Evolutionary conservation across 1,140 invertebrate species (phyloP), one percentile per base, ranked within the genome.

Genomic region (Bathynomus jamesi): DNA sequence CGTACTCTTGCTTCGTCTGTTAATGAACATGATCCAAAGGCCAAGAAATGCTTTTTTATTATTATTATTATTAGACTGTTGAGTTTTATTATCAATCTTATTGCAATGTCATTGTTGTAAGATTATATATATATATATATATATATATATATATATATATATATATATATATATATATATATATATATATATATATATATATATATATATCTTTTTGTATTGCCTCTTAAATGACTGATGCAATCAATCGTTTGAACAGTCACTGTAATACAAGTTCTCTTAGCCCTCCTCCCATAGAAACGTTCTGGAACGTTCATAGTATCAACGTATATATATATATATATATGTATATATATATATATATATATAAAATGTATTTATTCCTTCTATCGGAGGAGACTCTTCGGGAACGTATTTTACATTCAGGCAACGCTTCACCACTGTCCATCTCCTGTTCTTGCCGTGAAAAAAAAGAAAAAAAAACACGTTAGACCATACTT

Each of bases 91-190:
- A 40, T 40, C 17, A 40, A 40, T 40, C 7, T 40, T 40, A 8
- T 40, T 40, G 17, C 17, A 40, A 61, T 64, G 61, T 67, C 46
- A 71, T 8, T 64, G 74, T 21, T 77, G 70, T 64, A 78, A 78
- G 73, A 79, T 72, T 66, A 78, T 71, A 67, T 79, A 75, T 78
- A 74, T 78, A 75, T 70, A 17, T 78, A 61, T 76, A 64, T 78
- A 73, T 77, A 61, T 77, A 73, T 76, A 64, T 73, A 73, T 73
- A 62, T 73, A 76, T 77, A 62, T 77, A 67, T 76, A 40, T 73
- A 67, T 77, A 62, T 76, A 71, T 73, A 28, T 74, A 69, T 78
- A 61, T 73, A 71, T 76, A 31, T 78, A 73, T 78, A 67, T 73
- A 65, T 76, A 31, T 76, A 71, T 76, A 60, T 78, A 71, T 78